A percentile compares a stretch with the other conserved stretches of the same genome.
Conservation (phyloP, 1,140 invertebrate species). For the Pseudomyrmex flavicornis region DNA sequence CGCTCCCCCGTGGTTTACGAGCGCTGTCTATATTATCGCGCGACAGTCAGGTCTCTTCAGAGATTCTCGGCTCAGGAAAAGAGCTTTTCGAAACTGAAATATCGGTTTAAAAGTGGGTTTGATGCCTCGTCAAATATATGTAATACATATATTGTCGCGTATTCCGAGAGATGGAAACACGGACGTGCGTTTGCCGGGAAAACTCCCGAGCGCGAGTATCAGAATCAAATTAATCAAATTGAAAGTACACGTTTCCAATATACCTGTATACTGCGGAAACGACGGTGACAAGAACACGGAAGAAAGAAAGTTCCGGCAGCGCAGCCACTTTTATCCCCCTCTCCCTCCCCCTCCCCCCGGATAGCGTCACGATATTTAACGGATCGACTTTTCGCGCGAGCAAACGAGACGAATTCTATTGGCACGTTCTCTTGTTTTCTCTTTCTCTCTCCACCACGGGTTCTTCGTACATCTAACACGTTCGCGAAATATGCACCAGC, state of each 20-base stretch:
- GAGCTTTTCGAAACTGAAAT: constrained; percentile 23
- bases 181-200: not conserved
- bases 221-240: constrained; percentile 50
- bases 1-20: constrained; percentile 24
- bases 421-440: not conserved
- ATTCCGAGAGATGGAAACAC: not conserved
- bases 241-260: constrained; percentile 33
- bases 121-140: no score
- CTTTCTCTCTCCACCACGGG: not conserved
- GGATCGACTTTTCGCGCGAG: constrained; percentile 34
- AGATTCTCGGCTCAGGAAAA: not conserved
- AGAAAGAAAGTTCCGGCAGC: constrained; percentile 9
- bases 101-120: constrained; percentile 24
- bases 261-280: not conserved
- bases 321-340: not conserved
- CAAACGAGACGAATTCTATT: constrained; percentile 1
- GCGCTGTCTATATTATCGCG: constrained; percentile 50
- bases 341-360: not conserved
- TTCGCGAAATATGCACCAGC: constrained; percentile 52
- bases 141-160: not conserved
- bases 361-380: constrained; percentile 40
- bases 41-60: constrained; percentile 12
- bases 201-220: not conserved
- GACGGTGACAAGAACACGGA: not conserved
- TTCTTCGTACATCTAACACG: constrained; percentile 49